Evolutionary conservation across 30 jellyfish, hydroid and myxozoan species (phyloP).

Genomic region (Rhopilema esculentum): DNA sequence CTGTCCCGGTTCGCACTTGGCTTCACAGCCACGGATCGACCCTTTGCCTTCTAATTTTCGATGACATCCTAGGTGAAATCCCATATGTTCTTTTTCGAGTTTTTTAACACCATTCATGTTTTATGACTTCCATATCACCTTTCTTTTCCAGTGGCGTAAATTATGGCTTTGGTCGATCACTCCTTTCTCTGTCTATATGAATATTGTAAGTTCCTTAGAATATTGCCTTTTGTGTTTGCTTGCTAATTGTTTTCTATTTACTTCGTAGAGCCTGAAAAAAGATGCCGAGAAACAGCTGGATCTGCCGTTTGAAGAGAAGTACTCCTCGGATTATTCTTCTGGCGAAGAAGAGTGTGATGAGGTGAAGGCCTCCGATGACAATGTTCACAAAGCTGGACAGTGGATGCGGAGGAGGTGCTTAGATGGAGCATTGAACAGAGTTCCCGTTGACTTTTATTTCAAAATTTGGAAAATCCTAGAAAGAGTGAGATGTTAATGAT

Average conservation of each 20-base stretch:
- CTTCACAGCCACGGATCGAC: too few species aligned
- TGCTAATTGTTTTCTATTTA: too few species aligned
- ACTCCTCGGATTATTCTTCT: conserved; percentile 64
- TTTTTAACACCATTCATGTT: too few species aligned
- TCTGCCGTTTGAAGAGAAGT: conserved; percentile 54
- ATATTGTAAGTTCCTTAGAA: neutral
- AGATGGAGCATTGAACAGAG: conserved; percentile 98
- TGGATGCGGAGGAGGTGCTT: conserved; percentile 99
- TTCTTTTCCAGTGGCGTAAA: too few species aligned
- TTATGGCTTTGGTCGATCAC: too few species aligned
- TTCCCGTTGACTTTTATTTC: conserved; percentile 85
- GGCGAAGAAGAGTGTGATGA: conserved; percentile 64
- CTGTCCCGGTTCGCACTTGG: too few species aligned
- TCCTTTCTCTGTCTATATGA: too few species aligned
- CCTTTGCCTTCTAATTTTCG: too few species aligned
- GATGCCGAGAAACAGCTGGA: conserved; percentile 49
- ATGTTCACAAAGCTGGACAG: conserved; percentile 84
- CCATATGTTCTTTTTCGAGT: too few species aligned
- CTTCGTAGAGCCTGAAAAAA: conserved; percentile 24
- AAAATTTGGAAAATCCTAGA: conserved; percentile 90
- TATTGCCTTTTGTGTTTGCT: too few species aligned
- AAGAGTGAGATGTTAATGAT: conserved; percentile 27
- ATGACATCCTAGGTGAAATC: too few species aligned
- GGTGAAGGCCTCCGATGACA: conserved; percentile 74
- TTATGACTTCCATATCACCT: too few species aligned